These are phyloP conservation scores for Saguinus midas DNA, from an alignment of 2,113 vertebrate genomes.

Conservation along the genomic window DNA sequence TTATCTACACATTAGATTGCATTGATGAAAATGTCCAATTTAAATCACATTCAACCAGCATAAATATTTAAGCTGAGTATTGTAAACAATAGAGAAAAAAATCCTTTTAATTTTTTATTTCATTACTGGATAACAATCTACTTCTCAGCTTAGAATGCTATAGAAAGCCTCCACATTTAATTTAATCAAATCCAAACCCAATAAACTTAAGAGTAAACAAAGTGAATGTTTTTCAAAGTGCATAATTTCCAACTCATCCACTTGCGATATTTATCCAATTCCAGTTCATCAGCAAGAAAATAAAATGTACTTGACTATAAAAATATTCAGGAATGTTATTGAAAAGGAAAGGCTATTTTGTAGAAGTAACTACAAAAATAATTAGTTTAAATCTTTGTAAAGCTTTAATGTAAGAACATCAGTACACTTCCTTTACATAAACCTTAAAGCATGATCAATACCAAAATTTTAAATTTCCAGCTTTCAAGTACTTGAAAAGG, in stretches of 20 bases:
- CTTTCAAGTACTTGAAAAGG: slow-evolving; percentile 82
- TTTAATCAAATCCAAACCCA: slow-evolving; percentile 75
- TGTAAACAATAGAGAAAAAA: slow-evolving; percentile 85
- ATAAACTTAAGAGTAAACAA: slow-evolving; percentile 51
- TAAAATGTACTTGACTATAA: slow-evolving; percentile 85
- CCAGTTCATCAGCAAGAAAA: slow-evolving; percentile 83
- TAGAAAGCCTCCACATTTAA: slow-evolving; percentile 68
- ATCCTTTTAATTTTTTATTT: slow-evolving; percentile 75
- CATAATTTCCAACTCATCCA: slow-evolving; percentile 74
- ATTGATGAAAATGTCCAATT: slow-evolving; percentile 80
- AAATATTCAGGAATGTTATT: slow-evolving; percentile 89
- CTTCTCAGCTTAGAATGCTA: slow-evolving; percentile 73
- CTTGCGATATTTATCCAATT: slow-evolving; percentile 75
- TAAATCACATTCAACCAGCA: slow-evolving; percentile 85
- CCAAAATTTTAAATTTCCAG: slow-evolving; percentile 84
- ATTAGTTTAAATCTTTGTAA: slow-evolving; percentile 90
- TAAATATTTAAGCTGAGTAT: slow-evolving; percentile 83
- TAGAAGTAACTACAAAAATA: slow-evolving; percentile 98
- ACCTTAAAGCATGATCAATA: slow-evolving; percentile 87
- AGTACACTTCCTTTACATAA: slow-evolving; percentile 86
- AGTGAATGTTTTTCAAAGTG: slow-evolving; percentile 78
- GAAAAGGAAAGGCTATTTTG: slow-evolving; percentile 90
- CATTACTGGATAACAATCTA: slow-evolving; percentile 72
- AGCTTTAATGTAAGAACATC: slow-evolving; percentile 88
- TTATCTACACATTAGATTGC: slow-evolving; percentile 77